Percentiles rank a stretch among this genome's conserved stretches.
phyloP scores from a whole-genome alignment of 23 tunicate genomes.

The Halocynthia roretzi region DNA sequence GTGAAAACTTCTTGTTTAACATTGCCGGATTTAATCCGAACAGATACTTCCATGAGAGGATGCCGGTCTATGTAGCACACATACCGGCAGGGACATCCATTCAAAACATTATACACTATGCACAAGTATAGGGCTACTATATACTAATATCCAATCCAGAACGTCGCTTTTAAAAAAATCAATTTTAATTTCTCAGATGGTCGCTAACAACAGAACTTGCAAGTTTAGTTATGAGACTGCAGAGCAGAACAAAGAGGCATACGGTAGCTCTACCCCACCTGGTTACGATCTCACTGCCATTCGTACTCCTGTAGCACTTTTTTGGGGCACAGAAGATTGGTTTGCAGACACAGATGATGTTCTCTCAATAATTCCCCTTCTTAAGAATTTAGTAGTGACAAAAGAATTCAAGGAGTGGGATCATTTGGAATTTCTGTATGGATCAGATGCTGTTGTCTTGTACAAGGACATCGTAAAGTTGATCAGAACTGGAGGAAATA shows the following conservation, averaged over 20 bases:
- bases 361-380: constrained; percentile 19
- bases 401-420: constrained; percentile 49
- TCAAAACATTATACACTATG: constrained; percentile 75
- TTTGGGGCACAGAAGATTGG: constrained; percentile 73
- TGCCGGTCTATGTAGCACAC: constrained; percentile 74
- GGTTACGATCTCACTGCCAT: constrained; percentile 59
- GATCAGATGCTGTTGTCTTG: constrained; percentile 15
- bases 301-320: constrained; percentile 60
- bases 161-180: neutral
- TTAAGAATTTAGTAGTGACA: constrained; percentile 21
- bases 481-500: neutral
- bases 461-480: constrained; percentile 5
- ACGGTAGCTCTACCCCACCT: constrained; percentile 63
- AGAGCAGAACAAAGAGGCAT: constrained; percentile 47
- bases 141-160: neutral
- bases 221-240: constrained; percentile 24
- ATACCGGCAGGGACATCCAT: constrained; percentile 83
- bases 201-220: constrained; percentile 8
- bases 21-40: constrained; percentile 54
- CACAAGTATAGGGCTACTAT: constrained; percentile 43
- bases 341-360: constrained; percentile 77
- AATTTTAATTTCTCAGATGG: constrained; percentile 12
- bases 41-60: constrained; percentile 37
- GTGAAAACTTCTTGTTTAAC: constrained; percentile 53
- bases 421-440: constrained; percentile 80